These are phyloP conservation scores for Hyles lineata DNA, from an alignment of 2,888 invertebrate genomes.

Conservation along the genomic window DNA sequence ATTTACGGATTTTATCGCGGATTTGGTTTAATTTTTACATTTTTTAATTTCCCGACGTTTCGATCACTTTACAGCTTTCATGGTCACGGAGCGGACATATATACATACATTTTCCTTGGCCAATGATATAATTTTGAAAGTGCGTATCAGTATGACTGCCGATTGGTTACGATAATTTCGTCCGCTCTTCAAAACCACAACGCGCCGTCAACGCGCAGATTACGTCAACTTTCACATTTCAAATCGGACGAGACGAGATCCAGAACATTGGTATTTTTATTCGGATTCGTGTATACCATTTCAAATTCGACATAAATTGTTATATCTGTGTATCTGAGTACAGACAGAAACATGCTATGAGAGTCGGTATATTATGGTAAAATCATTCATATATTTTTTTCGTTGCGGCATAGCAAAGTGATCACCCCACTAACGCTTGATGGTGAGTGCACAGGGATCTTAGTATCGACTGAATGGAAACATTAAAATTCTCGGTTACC, in stretches of 20 bases:
- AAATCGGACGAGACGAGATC: constrained; percentile 32
- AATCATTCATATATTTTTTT: too few relatives aligned
- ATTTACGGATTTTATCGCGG: too few relatives aligned
- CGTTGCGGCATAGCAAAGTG: too few relatives aligned
- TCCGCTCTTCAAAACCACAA: constrained; percentile 52
- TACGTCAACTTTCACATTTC: constrained; percentile 61
- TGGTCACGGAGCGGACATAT: too few relatives aligned
- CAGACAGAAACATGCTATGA: not conserved
- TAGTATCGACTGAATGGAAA: too few relatives aligned
- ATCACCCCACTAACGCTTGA: too few relatives aligned
- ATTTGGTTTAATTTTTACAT: too few relatives aligned
- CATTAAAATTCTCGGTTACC: too few relatives aligned
- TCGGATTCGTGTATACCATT: constrained; percentile 6
- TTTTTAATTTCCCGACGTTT: too few relatives aligned
- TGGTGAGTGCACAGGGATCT: too few relatives aligned
- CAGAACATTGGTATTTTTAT: constrained; percentile 27
- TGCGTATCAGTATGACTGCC: constrained; percentile 40
- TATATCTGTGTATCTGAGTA: constrained; percentile 2
- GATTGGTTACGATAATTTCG: constrained; percentile 59
- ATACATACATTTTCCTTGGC: not conserved
- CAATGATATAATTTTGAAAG: constrained; percentile 20
- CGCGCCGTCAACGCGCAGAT: constrained; percentile 48
- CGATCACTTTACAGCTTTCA: too few relatives aligned
- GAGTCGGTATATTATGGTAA: too few relatives aligned
- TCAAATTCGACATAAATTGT: constrained; percentile 24